Percentiles rank a stretch among this genome's conserved stretches.
Evolutionary conservation across 92 coral and sea anemone species (phyloP).

Genomic region (Meandrina meandrites): DNA sequence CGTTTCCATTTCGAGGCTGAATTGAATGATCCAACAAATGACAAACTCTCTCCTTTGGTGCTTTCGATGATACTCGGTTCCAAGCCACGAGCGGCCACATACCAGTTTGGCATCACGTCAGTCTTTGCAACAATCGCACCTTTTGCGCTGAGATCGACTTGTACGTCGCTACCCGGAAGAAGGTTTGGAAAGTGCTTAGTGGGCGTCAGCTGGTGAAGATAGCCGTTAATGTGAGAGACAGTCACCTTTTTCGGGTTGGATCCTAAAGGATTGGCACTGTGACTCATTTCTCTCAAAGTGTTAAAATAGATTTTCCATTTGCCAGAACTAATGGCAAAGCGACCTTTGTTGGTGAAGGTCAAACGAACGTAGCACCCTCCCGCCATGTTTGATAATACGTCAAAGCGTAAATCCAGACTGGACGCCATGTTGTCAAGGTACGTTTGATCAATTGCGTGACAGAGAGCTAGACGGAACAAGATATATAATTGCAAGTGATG

Average conservation of each 20-base stretch:
- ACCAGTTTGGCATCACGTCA: conserved; percentile 96
- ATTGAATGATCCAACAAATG: conserved; percentile 78
- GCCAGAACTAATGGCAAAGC: conserved; percentile 53
- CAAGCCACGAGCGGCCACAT: conserved; percentile 74
- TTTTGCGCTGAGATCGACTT: conserved; percentile 43
- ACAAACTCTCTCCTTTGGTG: conserved; percentile 75
- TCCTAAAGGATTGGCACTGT: conserved; percentile 22
- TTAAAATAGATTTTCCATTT: conserved; percentile 85
- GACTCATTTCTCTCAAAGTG: conserved; percentile 64
- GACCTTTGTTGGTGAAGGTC: conserved; percentile 77
- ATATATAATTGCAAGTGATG: background rate
- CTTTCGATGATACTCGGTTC: conserved; percentile 70
- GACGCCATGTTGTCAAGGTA: conserved; percentile 77
- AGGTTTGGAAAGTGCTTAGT: conserved; percentile 45
- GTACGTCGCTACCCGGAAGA: background rate
- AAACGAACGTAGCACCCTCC: conserved; percentile 68
- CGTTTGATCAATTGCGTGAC: conserved; percentile 66
- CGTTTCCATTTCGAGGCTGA: conserved; percentile 81
- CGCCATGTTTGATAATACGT: conserved; percentile 76
- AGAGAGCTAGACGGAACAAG: conserved; percentile 32
- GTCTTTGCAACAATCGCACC: conserved; percentile 70
- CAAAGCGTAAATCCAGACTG: conserved; percentile 78
- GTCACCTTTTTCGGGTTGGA: background rate
- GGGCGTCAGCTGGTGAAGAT: conserved; percentile 59
- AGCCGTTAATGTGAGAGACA: conserved; percentile 65